Conservation (phyloP, 2,888 invertebrate genomes). For the Tinea trinotella region DNA sequence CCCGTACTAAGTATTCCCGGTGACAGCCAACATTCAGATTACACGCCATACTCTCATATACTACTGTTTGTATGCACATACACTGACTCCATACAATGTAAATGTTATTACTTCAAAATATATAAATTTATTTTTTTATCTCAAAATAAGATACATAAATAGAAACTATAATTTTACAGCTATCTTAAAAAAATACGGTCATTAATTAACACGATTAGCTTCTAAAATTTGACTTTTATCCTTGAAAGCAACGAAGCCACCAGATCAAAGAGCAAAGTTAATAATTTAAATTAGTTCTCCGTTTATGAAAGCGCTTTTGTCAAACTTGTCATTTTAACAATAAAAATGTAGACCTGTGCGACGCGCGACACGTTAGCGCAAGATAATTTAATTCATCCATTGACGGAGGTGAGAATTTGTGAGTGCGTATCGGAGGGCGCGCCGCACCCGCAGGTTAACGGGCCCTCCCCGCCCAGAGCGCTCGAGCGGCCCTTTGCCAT, state of each 20-base stretch:
- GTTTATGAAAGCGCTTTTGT: not conserved
- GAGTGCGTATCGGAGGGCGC: conserved; percentile 65
- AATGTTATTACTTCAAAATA: no score
- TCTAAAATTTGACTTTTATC: not conserved
- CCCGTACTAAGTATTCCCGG: conserved; percentile 41
- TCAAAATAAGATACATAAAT: no score
- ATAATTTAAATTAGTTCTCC: conserved; percentile 7
- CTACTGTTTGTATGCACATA: no score
- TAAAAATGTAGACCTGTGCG: no score
- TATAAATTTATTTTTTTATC: no score
- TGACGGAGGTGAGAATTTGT: conserved; percentile 68
- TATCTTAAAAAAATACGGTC: not conserved
- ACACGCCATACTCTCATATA: no score
- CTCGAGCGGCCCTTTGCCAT: conserved; percentile 15
- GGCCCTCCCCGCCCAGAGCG: conserved; percentile 29
- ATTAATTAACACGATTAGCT: not conserved
- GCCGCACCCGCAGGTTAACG: conserved; percentile 30
- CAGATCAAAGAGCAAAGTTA: conserved; percentile 3
- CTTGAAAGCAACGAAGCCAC: conserved; percentile 5
- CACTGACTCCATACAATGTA: no score
- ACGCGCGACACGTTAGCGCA: conserved; percentile 26
- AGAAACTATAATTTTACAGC: no score
- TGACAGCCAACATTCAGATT: conserved; percentile 44
- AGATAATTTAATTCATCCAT: conserved; percentile 64
- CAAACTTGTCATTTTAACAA: not conserved